A percentile compares a stretch with the other conserved stretches of the same genome.
Evolutionary conservation across 2,113 vertebrate species (phyloP).

Genomic region (Tachysurus vachellii): DNA sequence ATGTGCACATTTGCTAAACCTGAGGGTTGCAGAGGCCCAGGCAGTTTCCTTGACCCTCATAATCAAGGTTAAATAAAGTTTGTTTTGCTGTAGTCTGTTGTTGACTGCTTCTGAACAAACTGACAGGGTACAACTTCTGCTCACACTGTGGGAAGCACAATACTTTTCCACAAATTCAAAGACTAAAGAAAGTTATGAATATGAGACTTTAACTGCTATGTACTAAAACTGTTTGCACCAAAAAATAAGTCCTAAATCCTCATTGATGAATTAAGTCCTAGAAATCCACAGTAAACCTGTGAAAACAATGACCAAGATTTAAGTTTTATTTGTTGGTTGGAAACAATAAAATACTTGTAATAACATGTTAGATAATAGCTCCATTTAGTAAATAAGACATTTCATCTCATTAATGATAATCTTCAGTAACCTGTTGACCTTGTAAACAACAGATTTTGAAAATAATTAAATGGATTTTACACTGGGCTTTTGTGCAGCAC

Average conservation of each 20-base stretch:
- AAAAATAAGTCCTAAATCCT: background rate
- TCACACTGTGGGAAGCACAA: slow-evolving; percentile 32
- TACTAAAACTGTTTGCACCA: background rate
- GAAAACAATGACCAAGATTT: background rate
- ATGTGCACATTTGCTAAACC: slow-evolving; percentile 77
- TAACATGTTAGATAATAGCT: background rate
- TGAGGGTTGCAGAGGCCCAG: slow-evolving; percentile 66
- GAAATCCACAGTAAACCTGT: background rate
- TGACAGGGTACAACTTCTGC: slow-evolving; percentile 63
- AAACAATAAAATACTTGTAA: background rate
- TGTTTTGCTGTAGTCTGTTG: slow-evolving; percentile 64
- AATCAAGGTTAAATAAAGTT: slow-evolving; percentile 77
- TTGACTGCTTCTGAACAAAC: slow-evolving; percentile 66
- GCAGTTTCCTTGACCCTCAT: slow-evolving; percentile 73
- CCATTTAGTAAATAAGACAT: slow-evolving; percentile 1
- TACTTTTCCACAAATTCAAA: slow-evolving; percentile 6
- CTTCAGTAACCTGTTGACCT: background rate
- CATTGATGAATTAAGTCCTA: background rate
- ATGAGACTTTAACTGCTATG: background rate
- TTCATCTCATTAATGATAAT: slow-evolving; percentile 1
- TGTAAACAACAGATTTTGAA: slow-evolving; percentile 3
- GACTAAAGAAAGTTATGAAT: slow-evolving; percentile 7
- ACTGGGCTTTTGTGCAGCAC: background rate
- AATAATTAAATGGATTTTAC: background rate
- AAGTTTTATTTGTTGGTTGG: background rate